Percentiles rank a stretch among this genome's conserved stretches.
Evolutionary conservation across 2,888 invertebrate genomes (phyloP).

Genomic region (Hyppa rectilinea): DNA sequence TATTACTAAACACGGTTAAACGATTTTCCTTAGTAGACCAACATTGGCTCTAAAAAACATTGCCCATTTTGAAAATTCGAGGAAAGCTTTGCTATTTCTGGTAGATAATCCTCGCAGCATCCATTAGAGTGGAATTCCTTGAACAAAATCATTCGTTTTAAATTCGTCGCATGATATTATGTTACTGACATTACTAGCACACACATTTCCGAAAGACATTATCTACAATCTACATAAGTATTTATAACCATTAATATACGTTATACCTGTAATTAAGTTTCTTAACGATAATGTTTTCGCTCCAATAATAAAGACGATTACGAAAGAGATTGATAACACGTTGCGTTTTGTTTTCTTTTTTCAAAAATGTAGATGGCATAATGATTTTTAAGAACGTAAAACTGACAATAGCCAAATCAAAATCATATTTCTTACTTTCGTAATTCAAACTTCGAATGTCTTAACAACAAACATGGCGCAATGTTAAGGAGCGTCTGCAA

Average conservation of each 20-base stretch:
- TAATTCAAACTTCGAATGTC: slow-evolving; percentile 39
- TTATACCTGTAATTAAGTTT: slow-evolving; percentile 27
- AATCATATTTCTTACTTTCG: slow-evolving; percentile 23
- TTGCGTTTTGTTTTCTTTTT: slow-evolving; percentile 7
- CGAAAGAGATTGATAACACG: slow-evolving; percentile 30
- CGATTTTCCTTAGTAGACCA: not conserved
- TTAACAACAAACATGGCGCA: slow-evolving; percentile 43
- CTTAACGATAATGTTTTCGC: slow-evolving; percentile 31
- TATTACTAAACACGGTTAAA: too few species aligned
- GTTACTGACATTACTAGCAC: slow-evolving; percentile 21
- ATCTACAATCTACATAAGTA: slow-evolving; percentile 31
- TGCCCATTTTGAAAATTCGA: not conserved
- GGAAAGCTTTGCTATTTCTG: too few species aligned
- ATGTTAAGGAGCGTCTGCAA: slow-evolving; percentile 51
- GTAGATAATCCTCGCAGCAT: not conserved
- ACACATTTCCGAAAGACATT: slow-evolving; percentile 47
- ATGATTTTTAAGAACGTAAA: slow-evolving; percentile 3
- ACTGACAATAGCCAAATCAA: not conserved
- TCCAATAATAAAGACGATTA: slow-evolving; percentile 25
- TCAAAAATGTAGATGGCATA: not conserved
- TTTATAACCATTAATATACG: slow-evolving; percentile 3
- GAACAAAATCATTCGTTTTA: slow-evolving; percentile 30
- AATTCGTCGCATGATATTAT: slow-evolving; percentile 31
- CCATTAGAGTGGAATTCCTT: slow-evolving; percentile 22
- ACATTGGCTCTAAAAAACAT: not conserved